A percentile compares a stretch with the other conserved stretches of the same genome.
These are phyloP conservation scores for Drosophila setosimentum DNA, from an alignment of 2,888 invertebrate species.

Conservation along the genomic window DNA sequence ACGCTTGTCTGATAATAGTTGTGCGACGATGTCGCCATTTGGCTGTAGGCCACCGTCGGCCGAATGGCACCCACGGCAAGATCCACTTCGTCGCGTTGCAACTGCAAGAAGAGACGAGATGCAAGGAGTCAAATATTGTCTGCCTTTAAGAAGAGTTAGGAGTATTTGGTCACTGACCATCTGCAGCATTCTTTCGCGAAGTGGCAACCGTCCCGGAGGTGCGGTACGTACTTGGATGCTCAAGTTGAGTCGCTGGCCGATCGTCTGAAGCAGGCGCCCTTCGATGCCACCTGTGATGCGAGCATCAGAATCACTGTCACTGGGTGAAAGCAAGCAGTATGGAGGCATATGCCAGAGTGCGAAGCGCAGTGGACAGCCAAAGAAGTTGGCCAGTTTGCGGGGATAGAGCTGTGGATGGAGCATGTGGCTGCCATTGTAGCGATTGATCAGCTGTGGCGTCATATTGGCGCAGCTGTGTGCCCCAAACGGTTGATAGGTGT, in stretches of 20 bases:
- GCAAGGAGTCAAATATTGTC: neutral
- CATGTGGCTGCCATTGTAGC: conserved; percentile 56
- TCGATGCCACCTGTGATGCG: conserved; percentile 63
- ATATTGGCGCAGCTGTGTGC: conserved; percentile 48
- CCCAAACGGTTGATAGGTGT: conserved; percentile 76
- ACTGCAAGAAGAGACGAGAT: conserved; percentile 25
- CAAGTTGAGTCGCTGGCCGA: conserved; percentile 67
- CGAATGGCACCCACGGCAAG: conserved; percentile 69
- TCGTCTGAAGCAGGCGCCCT: conserved; percentile 56
- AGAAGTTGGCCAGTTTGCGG: conserved; percentile 67
- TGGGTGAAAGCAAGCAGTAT: conserved; percentile 34
- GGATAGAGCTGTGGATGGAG: conserved; percentile 59
- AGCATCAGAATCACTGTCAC: neutral
- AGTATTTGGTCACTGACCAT: conserved; percentile 56
- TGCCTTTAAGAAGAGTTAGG: neutral
- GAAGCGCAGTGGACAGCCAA: conserved; percentile 65
- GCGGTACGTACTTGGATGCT: conserved; percentile 35
- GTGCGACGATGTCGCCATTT: conserved; percentile 57
- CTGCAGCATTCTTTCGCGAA: conserved; percentile 42
- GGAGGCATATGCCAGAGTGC: conserved; percentile 61
- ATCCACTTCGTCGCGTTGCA: conserved; percentile 44
- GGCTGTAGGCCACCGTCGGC: conserved; percentile 46
- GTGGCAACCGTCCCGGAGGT: conserved; percentile 4
- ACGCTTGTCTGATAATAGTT: conserved; percentile 66
- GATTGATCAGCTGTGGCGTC: conserved; percentile 62